Percentiles rank a stretch among this genome's conserved stretches.
These are phyloP conservation scores for Psammodynastes pulverulentus DNA, from an alignment of 2,113 vertebrate species.

Conservation along the genomic window DNA sequence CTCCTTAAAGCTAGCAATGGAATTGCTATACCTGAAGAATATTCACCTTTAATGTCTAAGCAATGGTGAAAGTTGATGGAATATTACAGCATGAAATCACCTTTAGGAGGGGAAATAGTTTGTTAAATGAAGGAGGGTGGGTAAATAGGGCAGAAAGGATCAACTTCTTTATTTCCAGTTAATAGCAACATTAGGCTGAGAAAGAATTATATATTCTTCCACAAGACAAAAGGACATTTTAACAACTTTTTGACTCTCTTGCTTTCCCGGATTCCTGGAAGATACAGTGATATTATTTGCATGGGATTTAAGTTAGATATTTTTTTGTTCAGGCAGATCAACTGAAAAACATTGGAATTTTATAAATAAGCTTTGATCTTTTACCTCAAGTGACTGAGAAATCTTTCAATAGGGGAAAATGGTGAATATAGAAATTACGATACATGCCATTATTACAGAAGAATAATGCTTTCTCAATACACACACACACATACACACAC, in stretches of 20 bases:
- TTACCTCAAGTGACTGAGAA: neutral
- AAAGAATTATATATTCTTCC: neutral
- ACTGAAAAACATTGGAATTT: neutral
- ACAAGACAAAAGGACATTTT: neutral
- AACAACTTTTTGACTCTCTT: neutral
- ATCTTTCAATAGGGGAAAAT: slow-evolving; percentile 7
- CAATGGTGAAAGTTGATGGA: neutral
- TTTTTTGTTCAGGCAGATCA: neutral
- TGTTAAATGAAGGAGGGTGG: neutral
- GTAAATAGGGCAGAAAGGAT: neutral
- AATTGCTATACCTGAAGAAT: neutral
- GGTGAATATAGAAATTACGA: slow-evolving; percentile 31
- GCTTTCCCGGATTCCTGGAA: neutral
- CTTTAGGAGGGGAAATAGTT: neutral
- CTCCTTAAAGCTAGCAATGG: neutral
- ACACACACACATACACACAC: no score
- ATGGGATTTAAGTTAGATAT: neutral
- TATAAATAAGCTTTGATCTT: neutral
- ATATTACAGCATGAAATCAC: neutral
- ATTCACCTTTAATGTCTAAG: neutral
- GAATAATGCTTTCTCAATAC: slow-evolving; percentile 34
- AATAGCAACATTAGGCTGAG: neutral
- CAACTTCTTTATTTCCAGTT: neutral
- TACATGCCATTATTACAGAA: slow-evolving; percentile 40
- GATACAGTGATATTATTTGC: neutral